Evolutionary conservation across 2,113 vertebrate genomes (phyloP), one percentile per base, ranked within the genome.

Genomic region (Salvelinus alpinus): DNA sequence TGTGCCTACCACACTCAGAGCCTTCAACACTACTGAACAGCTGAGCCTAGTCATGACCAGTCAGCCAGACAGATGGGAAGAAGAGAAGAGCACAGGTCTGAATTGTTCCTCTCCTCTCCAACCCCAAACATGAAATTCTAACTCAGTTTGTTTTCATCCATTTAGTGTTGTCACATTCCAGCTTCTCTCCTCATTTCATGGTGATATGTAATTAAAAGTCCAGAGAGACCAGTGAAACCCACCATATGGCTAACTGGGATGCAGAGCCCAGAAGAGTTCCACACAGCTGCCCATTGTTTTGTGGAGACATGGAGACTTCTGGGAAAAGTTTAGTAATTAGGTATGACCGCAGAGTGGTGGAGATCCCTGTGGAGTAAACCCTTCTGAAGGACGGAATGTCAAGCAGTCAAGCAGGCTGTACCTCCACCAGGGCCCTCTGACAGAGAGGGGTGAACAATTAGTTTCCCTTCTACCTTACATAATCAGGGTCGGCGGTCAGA

Each of bases 251-350:
- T 80, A 73, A 84, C 74, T 70, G 62, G 66, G 74, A 69, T 82
- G 88, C 84, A 79, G 68, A 78, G 72, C 69, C 66, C 67, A 38
- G 16, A 69, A 72, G 44, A 74, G 65, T 68, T 57, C 67, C 73
- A 68, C 82, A 91, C 87, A 91, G 83, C 88, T 90, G 86, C 79
- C 72, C 76, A 88, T 85, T 91, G 90, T 91, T 88, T 85, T 73
- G 73, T 11, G 62, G 69, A 74, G 71, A 83, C 74, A 75, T 65
- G 77, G 70, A 81, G 62, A 75, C 77, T 82, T 87, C 38, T 86
- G 79, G 83, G 82, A 91, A 88, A 87, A 70, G 76, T 84, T 89
- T 85, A 89, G 73, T 89, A 87, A 90, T 81, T 68, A 62, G 78
- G 70, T 64, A 60, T n/a, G 64, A 66, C 72, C 59, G 67, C 68